A percentile compares a stretch with the other conserved stretches of the same genome.
phyloP scores from a whole-genome alignment of 2,888 invertebrate species.

The Lampropteryx suffumata region DNA sequence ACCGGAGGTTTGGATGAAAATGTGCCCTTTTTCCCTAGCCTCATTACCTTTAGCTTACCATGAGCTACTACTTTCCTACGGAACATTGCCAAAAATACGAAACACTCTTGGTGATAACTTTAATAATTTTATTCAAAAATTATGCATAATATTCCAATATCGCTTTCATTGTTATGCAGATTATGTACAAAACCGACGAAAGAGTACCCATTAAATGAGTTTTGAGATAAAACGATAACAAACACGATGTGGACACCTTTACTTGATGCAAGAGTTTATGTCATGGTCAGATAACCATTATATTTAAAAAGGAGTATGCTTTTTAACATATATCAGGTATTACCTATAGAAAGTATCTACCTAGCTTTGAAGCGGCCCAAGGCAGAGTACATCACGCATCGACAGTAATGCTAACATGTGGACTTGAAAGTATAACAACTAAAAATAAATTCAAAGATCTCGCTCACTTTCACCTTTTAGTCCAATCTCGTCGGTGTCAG shows the following conservation, averaged over 20 bases:
- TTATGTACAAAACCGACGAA: constrained; percentile 1
- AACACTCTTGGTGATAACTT: neutral
- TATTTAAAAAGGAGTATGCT: neutral
- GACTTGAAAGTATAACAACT: neutral
- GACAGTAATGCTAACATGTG: no score
- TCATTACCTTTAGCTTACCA: no score
- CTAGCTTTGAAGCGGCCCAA: no score
- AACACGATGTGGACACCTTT: neutral
- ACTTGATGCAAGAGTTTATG: neutral
- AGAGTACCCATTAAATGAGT: neutral
- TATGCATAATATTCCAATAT: constrained; percentile 7
- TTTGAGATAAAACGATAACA: neutral
- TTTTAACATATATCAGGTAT: no score
- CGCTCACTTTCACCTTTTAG: constrained; percentile 18
- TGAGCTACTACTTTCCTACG: no score
- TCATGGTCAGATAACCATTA: neutral
- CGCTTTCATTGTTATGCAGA: constrained; percentile 4
- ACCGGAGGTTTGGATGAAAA: no score
- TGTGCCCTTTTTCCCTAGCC: no score
- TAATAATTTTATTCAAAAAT: constrained; percentile 5
- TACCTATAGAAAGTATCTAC: no score
- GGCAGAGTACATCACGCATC: no score
- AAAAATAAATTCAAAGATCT: constrained; percentile 6
- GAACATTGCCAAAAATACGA: neutral
- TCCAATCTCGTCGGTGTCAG: constrained; percentile 11